Evolutionary conservation across 2,888 invertebrate genomes (phyloP).

Genomic region (Malachius bipustulatus): DNA sequence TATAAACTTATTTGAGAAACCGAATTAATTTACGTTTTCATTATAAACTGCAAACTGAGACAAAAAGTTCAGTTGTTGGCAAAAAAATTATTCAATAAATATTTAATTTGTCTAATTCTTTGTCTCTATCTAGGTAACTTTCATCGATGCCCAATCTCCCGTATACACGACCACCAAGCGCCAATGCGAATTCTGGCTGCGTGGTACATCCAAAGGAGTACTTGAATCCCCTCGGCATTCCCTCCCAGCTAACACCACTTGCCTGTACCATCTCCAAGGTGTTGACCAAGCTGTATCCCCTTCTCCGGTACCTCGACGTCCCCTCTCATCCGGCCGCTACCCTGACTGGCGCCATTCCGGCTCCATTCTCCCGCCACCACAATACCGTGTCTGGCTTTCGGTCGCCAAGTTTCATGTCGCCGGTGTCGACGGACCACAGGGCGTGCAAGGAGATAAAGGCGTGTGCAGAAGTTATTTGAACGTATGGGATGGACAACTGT

Average conservation of each 20-base stretch:
- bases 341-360: slow-evolving; percentile 41
- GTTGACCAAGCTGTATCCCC: slow-evolving; percentile 44
- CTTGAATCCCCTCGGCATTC: slow-evolving; percentile 77
- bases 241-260: slow-evolving; percentile 77
- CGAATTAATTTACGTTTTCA: no score
- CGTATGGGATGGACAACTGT: slow-evolving; percentile 76
- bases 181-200: slow-evolving; percentile 75
- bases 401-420: slow-evolving; percentile 76
- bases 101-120: no score
- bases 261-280: slow-evolving; percentile 71
- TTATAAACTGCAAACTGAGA: no score
- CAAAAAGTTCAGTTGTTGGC: no score
- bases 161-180: slow-evolving; percentile 76
- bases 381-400: slow-evolving; percentile 77
- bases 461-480: slow-evolving; percentile 74
- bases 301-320: slow-evolving; percentile 43
- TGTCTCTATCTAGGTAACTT: slow-evolving; percentile 54
- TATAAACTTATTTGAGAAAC: no score
- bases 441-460: slow-evolving; percentile 58
- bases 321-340: slow-evolving; percentile 42
- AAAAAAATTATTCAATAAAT: no score
- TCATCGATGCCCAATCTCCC: slow-evolving; percentile 72
- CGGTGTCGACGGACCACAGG: slow-evolving; percentile 48
- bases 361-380: slow-evolving; percentile 45
- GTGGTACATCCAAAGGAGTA: slow-evolving; percentile 67